phyloP scores from a whole-genome alignment of 2,797 vertebrate species.

The Arctocebus calabarensis region DNA sequence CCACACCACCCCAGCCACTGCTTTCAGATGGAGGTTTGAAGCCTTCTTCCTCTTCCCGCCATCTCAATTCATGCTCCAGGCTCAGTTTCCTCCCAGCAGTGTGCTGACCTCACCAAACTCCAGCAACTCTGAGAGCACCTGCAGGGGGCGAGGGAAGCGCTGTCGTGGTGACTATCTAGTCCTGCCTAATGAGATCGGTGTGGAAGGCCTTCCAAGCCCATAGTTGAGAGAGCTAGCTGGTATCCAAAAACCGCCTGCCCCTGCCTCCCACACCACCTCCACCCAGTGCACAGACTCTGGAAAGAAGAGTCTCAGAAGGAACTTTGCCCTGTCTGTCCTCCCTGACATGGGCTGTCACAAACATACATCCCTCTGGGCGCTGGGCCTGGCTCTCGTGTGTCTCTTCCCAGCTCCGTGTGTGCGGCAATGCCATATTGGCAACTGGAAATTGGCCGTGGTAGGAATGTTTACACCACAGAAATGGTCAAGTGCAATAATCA shows the following conservation, averaged over 20 bases:
- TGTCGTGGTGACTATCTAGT: background rate
- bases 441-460: background rate
- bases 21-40: background rate
- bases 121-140: background rate
- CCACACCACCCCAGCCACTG: background rate
- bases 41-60: background rate
- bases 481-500: background rate
- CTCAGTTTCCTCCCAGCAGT: background rate
- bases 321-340: background rate
- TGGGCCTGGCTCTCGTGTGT: fast-evolving
- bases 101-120: background rate
- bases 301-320: background rate
- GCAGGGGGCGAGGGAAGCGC: background rate
- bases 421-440: no score
- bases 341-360: fast-evolving
- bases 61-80: background rate
- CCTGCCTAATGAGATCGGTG: conserved; percentile 34
- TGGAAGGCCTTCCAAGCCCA: background rate
- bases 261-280: no score
- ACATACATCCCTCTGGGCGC: fast-evolving
- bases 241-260: background rate
- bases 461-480: background rate
- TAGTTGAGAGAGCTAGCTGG: background rate
- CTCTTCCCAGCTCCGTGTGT: background rate
- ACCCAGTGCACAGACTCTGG: background rate